Conservation (phyloP, 2,797 vertebrate species). For the Coendou prehensilis region DNA sequence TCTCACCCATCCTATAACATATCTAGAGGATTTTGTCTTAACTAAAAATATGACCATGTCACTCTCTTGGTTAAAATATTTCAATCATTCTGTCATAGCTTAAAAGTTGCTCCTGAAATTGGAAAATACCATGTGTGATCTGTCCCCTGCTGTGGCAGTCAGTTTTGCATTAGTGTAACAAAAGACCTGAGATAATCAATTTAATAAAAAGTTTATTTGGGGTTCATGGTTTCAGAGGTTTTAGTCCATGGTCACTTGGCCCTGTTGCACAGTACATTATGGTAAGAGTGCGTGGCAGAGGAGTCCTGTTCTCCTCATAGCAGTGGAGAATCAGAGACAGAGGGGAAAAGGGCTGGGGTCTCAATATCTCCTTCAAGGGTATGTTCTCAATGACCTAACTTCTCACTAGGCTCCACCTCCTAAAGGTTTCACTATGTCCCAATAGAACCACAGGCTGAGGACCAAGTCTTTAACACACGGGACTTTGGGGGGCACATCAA, state of each 20-base stretch:
- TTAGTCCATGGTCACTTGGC: too few species aligned
- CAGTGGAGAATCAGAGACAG: not conserved
- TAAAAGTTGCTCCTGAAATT: not conserved
- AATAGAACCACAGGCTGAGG: not conserved
- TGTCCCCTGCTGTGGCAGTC: not conserved
- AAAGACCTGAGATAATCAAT: not conserved
- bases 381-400: too few species aligned
- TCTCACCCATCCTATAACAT: not conserved
- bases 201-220: not conserved
- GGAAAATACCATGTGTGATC: not conserved
- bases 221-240: not conserved
- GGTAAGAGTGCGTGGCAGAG: not conserved
- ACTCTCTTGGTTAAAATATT: conserved; percentile 31
- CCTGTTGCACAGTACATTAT: not conserved
- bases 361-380: not conserved
- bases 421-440: not conserved
- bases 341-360: not conserved
- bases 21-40: conserved; percentile 17
- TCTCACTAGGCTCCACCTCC: not conserved
- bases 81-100: not conserved
- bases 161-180: not conserved
- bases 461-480: not conserved
- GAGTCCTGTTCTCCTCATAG: not conserved
- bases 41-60: conserved; percentile 26
- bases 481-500: not conserved